These are phyloP conservation scores for Indri indri DNA, from an alignment of 2,113 vertebrate species.

Conservation along the genomic window DNA sequence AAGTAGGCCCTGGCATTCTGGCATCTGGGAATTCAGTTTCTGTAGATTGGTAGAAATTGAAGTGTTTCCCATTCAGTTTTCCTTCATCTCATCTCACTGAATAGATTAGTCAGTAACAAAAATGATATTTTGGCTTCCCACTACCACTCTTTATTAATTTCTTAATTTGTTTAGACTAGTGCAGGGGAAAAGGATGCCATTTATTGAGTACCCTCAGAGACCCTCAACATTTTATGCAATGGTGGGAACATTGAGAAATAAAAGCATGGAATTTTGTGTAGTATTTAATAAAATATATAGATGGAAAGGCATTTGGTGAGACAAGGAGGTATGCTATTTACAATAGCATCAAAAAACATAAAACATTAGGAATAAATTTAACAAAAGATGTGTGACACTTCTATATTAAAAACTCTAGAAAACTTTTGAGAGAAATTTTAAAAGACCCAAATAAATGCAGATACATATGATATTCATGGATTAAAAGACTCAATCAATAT, in stretches of 20 bases:
- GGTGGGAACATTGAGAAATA: neutral
- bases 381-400: neutral
- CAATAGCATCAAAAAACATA: neutral
- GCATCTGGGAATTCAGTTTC: no score
- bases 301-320: neutral
- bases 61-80: no score
- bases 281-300: neutral
- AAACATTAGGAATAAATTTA: neutral
- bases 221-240: neutral
- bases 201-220: neutral
- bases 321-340: neutral
- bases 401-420: neutral
- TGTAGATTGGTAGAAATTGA: no score
- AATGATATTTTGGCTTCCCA: neutral
- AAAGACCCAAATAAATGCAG: neutral
- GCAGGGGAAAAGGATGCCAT: neutral
- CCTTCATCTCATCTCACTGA: no score
- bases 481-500: neutral
- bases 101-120: neutral
- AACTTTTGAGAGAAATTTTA: neutral
- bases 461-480: neutral
- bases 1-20: no score
- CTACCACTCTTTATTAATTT: neutral
- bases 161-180: neutral
- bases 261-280: no score